phyloP scores from a whole-genome alignment of 2,113 vertebrate genomes.

The Larimichthys polyactis region DNA sequence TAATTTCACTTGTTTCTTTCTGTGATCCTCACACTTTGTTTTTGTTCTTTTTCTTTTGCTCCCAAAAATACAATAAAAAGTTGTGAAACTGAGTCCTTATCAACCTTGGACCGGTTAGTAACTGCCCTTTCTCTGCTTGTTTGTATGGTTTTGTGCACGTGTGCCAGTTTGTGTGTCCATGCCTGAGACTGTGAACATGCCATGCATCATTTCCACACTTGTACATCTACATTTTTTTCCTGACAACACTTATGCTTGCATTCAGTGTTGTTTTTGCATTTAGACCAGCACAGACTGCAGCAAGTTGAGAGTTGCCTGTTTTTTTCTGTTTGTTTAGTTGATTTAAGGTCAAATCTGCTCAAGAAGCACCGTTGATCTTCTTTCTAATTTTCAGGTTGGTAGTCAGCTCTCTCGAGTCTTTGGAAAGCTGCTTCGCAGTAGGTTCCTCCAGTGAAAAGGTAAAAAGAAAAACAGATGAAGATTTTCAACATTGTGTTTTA shows the following conservation, averaged over 20 bases:
- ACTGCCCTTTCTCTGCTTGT: constrained; percentile 85
- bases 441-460: constrained; percentile 96
- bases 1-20: constrained; percentile 91
- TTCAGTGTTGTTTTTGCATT: constrained; percentile 65
- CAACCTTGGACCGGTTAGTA: constrained; percentile 99
- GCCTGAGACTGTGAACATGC: constrained; percentile 69
- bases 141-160: constrained; percentile 77
- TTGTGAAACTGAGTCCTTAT: constrained; percentile 99
- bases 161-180: constrained; percentile 75
- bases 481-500: background rate
- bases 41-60: constrained; percentile 87
- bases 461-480: constrained; percentile 78
- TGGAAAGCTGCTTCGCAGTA: constrained; percentile 98
- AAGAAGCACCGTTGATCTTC: constrained; percentile 22
- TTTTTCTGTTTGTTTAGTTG: constrained; percentile 3
- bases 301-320: constrained; percentile 35
- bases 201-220: constrained; percentile 68
- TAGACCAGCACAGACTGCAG: constrained; percentile 61
- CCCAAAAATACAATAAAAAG: constrained; percentile 88
- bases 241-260: constrained; percentile 57
- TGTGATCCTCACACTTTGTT: constrained; percentile 91
- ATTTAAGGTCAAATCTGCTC: background rate
- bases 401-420: constrained; percentile 96
- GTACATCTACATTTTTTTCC: constrained; percentile 13
- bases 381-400: constrained; percentile 89